Evolutionary conservation across 1,140 invertebrate species (phyloP).

Genomic region (Frieseomelitta varia): DNA sequence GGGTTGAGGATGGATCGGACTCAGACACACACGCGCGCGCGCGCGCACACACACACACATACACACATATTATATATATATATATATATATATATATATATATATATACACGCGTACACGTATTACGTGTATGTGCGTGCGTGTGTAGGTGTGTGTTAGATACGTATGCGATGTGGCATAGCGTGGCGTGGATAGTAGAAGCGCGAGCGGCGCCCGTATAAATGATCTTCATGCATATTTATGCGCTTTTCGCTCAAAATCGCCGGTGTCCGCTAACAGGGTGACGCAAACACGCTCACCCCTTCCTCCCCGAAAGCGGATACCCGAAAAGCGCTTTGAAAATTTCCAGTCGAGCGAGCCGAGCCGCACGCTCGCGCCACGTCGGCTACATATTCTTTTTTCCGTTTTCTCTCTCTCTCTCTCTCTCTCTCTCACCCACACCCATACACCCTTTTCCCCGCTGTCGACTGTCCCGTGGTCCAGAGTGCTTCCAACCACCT

Average conservation of each 20-base stretch:
- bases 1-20: neutral
- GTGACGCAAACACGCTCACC: constrained; percentile 74
- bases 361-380: constrained; percentile 51
- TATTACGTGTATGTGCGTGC: neutral
- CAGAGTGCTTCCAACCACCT: neutral
- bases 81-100: too few species aligned
- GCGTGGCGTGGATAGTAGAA: constrained; percentile 4
- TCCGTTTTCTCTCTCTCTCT: neutral
- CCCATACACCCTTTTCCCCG: neutral
- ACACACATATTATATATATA: too few species aligned
- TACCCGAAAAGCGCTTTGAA: constrained; percentile 77
- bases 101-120: neutral
- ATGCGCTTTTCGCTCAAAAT: constrained; percentile 80
- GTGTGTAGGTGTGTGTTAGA: neutral
- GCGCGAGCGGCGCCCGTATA: constrained; percentile 72
- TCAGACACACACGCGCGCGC: neutral
- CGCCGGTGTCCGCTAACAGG: constrained; percentile 74
- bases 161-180: neutral
- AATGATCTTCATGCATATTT: constrained; percentile 82
- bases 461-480: constrained; percentile 1
- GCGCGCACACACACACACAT: too few species aligned
- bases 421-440: neutral
- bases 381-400: constrained; percentile 43
- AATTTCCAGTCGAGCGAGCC: constrained; percentile 73
- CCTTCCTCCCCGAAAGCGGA: constrained; percentile 71